phyloP scores from a whole-genome alignment of 2,113 vertebrate genomes.

The Pseudonaja textilis region DNA sequence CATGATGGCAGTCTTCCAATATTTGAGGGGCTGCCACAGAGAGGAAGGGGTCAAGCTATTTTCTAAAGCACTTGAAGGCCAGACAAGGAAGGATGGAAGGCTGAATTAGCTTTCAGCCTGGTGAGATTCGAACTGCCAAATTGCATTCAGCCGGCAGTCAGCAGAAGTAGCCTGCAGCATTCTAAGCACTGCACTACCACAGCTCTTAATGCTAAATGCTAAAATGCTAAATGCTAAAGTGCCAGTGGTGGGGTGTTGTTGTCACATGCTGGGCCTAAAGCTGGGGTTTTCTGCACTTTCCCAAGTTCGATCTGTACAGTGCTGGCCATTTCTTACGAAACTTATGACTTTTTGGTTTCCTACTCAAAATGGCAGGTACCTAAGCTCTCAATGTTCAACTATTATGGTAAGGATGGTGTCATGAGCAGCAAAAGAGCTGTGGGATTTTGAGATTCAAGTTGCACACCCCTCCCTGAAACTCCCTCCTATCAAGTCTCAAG shows the following conservation, averaged over 20 bases:
- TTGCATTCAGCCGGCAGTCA: too few species aligned
- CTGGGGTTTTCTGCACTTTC: neutral
- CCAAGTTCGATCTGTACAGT: neutral
- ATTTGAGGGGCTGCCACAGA: too few species aligned
- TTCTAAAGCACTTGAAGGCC: too few species aligned
- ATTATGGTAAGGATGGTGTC: neutral
- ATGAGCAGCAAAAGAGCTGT: neutral
- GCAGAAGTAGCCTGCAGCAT: neutral
- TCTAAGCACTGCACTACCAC: neutral
- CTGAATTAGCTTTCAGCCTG: too few species aligned
- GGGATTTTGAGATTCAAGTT: neutral
- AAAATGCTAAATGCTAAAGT: neutral
- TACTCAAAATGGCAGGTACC: neutral
- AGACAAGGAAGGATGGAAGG: too few species aligned
- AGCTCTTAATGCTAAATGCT: too few species aligned
- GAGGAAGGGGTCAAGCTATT: too few species aligned
- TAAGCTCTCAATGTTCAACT: neutral
- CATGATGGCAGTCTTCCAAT: too few species aligned
- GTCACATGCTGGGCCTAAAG: neutral
- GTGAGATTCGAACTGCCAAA: too few species aligned
- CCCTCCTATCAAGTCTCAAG: neutral
- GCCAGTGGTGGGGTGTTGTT: neutral
- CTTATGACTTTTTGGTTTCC: neutral
- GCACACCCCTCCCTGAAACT: neutral
- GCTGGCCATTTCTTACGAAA: neutral